Conservation (phyloP, 2,888 invertebrate species). For the Steromphala cineraria region DNA sequence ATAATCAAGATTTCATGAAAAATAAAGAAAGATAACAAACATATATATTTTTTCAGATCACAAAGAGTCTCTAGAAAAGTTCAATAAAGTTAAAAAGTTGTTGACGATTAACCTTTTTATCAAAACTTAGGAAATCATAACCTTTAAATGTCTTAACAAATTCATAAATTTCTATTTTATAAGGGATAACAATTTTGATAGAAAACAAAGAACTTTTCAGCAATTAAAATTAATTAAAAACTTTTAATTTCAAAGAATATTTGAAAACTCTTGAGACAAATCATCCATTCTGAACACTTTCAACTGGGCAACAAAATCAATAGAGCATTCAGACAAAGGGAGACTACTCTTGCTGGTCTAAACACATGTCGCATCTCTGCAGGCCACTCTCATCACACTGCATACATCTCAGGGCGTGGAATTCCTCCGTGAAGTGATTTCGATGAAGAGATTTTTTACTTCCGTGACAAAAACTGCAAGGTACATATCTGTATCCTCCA, state of each 20-base stretch:
- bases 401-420: conserved; percentile 82
- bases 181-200: background rate
- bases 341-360: conserved; percentile 68
- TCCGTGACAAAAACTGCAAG: conserved; percentile 94
- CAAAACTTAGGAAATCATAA: too few species aligned
- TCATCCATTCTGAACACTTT: too few species aligned
- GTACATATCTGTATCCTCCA: conserved; percentile 92
- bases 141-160: too few species aligned
- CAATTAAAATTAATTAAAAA: background rate
- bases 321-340: background rate
- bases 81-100: too few species aligned
- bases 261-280: too few species aligned
- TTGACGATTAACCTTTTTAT: too few species aligned
- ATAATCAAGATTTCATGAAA: too few species aligned
- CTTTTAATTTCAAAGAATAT: background rate
- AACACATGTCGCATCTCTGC: conserved; percentile 89
- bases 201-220: background rate
- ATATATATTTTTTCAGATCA: too few species aligned
- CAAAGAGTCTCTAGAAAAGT: too few species aligned
- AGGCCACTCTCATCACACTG: conserved; percentile 94
- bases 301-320: too few species aligned
- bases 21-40: too few species aligned
- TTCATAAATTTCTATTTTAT: too few species aligned
- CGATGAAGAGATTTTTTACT: conserved; percentile 96
- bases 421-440: conserved; percentile 95